These are phyloP conservation scores for Bubo scandiacus DNA, from an alignment of 2,113 vertebrate species.

Conservation along the genomic window DNA sequence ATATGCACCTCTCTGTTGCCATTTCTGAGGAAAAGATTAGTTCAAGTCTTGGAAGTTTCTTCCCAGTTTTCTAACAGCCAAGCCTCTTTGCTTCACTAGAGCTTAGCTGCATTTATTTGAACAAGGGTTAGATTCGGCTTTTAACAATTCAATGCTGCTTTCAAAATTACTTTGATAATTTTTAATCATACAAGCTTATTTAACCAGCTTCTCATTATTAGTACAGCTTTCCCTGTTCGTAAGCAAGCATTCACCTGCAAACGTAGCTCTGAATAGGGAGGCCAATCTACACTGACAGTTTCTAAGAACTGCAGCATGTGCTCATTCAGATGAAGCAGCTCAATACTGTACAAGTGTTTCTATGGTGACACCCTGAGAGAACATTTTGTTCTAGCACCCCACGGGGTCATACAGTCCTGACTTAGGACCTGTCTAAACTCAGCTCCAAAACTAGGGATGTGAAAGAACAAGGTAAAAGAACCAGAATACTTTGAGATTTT, in stretches of 20 bases:
- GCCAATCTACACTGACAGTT: not conserved
- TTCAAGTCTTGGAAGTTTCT: not conserved
- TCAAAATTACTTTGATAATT: not conserved
- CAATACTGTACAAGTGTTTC: not conserved
- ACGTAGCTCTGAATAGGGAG: not conserved
- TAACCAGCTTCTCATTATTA: not conserved
- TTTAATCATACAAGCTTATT: not conserved
- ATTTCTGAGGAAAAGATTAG: not conserved
- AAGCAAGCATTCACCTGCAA: not conserved
- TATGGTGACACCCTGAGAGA: not conserved
- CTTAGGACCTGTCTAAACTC: not conserved
- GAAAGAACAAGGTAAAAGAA: not conserved
- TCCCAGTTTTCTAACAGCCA: not conserved
- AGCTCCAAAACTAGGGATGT: not conserved
- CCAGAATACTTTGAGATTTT: not conserved
- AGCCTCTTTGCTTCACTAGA: not conserved
- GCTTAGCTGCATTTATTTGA: not conserved
- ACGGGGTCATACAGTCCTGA: not conserved
- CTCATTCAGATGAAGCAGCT: not conserved
- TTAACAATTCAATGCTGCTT: not conserved
- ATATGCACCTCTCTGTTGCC: not conserved
- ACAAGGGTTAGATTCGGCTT: not conserved
- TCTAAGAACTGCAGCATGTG: not conserved
- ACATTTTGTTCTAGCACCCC: slow-evolving; percentile 9
- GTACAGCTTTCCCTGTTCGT: not conserved